Percentiles rank a stretch among this genome's conserved stretches.
These are phyloP conservation scores for Pheucticus melanocephalus DNA, from an alignment of 2,113 vertebrate species.

Conservation along the genomic window DNA sequence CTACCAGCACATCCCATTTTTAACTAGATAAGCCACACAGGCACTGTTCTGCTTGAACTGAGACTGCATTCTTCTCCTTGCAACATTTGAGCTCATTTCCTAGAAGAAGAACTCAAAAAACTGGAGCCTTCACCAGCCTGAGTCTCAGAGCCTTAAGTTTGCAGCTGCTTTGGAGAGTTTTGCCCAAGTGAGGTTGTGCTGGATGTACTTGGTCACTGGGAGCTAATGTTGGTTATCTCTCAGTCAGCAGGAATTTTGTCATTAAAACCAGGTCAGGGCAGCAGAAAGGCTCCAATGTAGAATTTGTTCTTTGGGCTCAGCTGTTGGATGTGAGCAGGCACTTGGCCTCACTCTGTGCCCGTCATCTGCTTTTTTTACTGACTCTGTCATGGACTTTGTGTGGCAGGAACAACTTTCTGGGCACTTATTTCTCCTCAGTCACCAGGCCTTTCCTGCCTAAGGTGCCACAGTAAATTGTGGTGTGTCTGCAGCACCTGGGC, in stretches of 20 bases:
- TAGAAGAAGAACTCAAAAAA: fast-evolving
- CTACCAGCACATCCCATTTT: not conserved
- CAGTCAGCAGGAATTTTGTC: not conserved
- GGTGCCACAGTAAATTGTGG: fast-evolving
- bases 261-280: not conserved
- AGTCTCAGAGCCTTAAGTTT: not conserved
- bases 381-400: not conserved
- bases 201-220: not conserved
- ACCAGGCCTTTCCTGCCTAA: not conserved
- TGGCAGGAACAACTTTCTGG: not conserved
- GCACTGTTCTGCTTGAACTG: not conserved
- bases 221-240: not conserved
- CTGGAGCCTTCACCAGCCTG: fast-evolving
- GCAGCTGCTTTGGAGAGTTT: not conserved
- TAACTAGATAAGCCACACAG: not conserved
- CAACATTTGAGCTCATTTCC: not conserved
- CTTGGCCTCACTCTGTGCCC: not conserved
- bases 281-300: not conserved
- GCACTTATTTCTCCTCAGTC: fast-evolving
- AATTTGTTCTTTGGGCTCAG: not conserved
- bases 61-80: not conserved
- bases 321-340: not conserved
- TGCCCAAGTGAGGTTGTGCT: not conserved
- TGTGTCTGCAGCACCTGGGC: not conserved
- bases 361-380: not conserved